A percentile compares a stretch with the other conserved stretches of the same genome.
Evolutionary conservation across 2,888 invertebrate genomes (phyloP).

Genomic region (Ferdinandea cuprea): DNA sequence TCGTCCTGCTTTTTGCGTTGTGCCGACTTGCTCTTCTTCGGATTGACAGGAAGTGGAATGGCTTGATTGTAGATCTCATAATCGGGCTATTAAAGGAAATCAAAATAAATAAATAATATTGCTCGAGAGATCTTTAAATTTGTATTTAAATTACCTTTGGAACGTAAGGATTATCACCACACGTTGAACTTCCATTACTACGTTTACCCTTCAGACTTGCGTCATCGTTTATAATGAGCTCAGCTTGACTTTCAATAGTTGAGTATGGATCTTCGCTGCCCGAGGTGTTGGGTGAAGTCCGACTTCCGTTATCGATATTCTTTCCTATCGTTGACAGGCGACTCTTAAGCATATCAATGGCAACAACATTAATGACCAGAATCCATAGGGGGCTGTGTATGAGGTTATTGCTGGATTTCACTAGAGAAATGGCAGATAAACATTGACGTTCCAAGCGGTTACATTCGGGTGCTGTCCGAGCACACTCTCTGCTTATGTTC

Average conservation of each 20-base stretch:
- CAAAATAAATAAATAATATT: background rate
- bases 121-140: background rate
- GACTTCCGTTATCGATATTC: constrained; percentile 79
- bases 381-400: constrained; percentile 91
- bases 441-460: constrained; percentile 88
- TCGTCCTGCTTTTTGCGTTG: constrained; percentile 85
- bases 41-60: constrained; percentile 75
- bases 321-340: constrained; percentile 85
- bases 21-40: constrained; percentile 72
- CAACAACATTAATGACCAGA: constrained; percentile 90
- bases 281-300: constrained; percentile 78
- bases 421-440: constrained; percentile 88
- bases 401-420: constrained; percentile 87
- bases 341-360: constrained; percentile 90
- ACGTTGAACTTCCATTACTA: constrained; percentile 79
- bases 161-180: constrained; percentile 81
- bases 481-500: constrained; percentile 87
- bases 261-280: constrained; percentile 82
- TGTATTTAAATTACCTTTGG: constrained; percentile 79
- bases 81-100: constrained; percentile 78
- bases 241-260: constrained; percentile 82
- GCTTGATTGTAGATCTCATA: constrained; percentile 80
- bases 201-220: constrained; percentile 80
- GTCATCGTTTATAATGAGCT: constrained; percentile 79
- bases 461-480: constrained; percentile 87